Evolutionary conservation across 1,140 invertebrate species (phyloP).

Genomic region (Limonius californicus): DNA sequence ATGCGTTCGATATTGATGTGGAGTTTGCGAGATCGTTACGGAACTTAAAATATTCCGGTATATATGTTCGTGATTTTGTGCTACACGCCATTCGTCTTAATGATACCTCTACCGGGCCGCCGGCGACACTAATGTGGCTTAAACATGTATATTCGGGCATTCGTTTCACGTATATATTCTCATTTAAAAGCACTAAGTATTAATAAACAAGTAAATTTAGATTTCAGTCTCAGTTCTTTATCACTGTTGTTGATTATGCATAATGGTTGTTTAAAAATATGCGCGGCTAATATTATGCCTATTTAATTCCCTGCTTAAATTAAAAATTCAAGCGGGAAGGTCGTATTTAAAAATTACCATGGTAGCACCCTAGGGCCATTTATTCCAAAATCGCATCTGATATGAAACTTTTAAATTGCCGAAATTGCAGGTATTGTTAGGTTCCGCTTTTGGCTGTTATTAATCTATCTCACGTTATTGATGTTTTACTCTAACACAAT

Average conservation of each 20-base stretch:
- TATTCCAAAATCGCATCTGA: no score
- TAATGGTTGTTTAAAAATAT: slow-evolving; percentile 9
- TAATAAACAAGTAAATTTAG: slow-evolving; percentile 13
- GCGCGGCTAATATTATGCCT: neutral
- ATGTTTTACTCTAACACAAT: no score
- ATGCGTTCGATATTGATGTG: slow-evolving; percentile 29
- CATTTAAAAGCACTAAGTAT: slow-evolving; percentile 11
- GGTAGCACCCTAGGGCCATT: no score
- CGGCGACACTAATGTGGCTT: slow-evolving; percentile 42
- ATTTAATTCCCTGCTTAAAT: slow-evolving; percentile 7
- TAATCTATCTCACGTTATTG: no score
- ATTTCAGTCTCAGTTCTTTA: slow-evolving; percentile 6
- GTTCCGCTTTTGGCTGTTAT: no score
- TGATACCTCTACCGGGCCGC: slow-evolving; percentile 40
- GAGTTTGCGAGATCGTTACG: slow-evolving; percentile 30
- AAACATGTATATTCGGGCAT: slow-evolving; percentile 39
- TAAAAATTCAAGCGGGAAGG: neutral
- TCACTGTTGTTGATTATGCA: slow-evolving; percentile 5
- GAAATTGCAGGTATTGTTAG: no score
- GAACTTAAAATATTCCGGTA: slow-evolving; percentile 34
- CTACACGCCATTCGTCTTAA: slow-evolving; percentile 46
- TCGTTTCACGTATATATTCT: slow-evolving; percentile 4
- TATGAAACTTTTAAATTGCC: no score
- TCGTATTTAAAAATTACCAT: no score
- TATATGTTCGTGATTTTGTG: slow-evolving; percentile 40